These are phyloP conservation scores for Panzeria rudis DNA, from an alignment of 2,888 invertebrate genomes.

Conservation along the genomic window DNA sequence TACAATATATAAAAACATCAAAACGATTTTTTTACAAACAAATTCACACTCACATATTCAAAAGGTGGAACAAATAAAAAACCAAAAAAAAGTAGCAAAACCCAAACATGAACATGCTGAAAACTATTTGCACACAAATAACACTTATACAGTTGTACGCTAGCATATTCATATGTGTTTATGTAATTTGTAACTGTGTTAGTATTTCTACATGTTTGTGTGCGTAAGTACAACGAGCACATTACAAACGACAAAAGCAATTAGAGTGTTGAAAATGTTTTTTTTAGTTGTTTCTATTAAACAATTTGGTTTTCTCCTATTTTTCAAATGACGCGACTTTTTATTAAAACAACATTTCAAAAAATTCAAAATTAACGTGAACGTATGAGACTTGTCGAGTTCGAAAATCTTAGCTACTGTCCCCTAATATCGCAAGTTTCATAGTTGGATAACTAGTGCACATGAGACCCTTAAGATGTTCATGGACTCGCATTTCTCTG, in stretches of 20 bases:
- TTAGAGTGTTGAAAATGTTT: slow-evolving; percentile 71
- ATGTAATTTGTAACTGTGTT: too few relatives aligned
- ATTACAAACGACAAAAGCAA: slow-evolving; percentile 73
- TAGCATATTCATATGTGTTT: neutral
- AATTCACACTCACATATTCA: slow-evolving; percentile 24
- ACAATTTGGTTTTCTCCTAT: slow-evolving; percentile 35
- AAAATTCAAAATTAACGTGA: slow-evolving; percentile 17
- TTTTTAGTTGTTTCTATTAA: slow-evolving; percentile 37
- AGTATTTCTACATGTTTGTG: neutral
- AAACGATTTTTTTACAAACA: slow-evolving; percentile 48
- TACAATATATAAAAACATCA: slow-evolving; percentile 38
- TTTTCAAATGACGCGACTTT: slow-evolving; percentile 57
- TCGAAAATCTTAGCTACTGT: too few relatives aligned
- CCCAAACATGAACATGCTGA: slow-evolving; percentile 54
- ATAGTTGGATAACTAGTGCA: neutral
- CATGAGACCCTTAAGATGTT: too few relatives aligned
- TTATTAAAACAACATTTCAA: slow-evolving; percentile 5
- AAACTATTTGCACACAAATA: slow-evolving; percentile 50
- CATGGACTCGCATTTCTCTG: too few relatives aligned
- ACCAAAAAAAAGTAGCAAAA: slow-evolving; percentile 24
- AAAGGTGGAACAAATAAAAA: slow-evolving; percentile 22
- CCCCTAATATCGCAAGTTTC: neutral
- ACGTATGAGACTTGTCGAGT: too few relatives aligned
- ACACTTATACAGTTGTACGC: slow-evolving; percentile 19
- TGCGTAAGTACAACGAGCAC: slow-evolving; percentile 31